These are phyloP conservation scores for Tipula unca DNA, from an alignment of 2,888 invertebrate genomes.

Conservation along the genomic window DNA sequence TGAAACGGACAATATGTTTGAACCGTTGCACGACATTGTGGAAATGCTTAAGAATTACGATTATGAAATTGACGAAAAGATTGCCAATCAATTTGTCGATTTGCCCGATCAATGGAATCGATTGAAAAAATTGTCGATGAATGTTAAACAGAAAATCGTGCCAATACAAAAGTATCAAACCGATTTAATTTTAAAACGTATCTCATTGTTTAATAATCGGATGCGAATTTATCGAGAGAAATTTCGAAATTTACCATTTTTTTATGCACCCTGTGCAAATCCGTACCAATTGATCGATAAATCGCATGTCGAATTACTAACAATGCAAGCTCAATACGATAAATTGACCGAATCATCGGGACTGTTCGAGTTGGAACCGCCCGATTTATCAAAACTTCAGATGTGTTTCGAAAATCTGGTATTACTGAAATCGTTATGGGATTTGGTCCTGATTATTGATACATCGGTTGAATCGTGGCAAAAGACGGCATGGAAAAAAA, in stretches of 20 bases:
- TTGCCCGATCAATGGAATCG: conserved; percentile 83
- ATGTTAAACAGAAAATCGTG: conserved; percentile 75
- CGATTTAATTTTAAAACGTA: conserved; percentile 73
- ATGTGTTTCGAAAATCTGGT: conserved; percentile 68
- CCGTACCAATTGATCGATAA: conserved; percentile 63
- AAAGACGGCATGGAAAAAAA: conserved; percentile 85
- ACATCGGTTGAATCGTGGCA: conserved; percentile 88
- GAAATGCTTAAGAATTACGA: conserved; percentile 75
- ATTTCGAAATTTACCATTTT: conserved; percentile 54
- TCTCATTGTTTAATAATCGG: conserved; percentile 69
- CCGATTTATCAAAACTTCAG: conserved; percentile 71
- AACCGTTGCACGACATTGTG: conserved; percentile 77
- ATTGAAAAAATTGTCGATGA: conserved; percentile 72
- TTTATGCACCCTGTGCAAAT: conserved; percentile 54
- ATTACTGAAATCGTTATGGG: conserved; percentile 77
- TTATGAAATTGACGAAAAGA: conserved; percentile 48
- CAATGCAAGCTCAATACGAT: conserved; percentile 59
- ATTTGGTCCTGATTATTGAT: conserved; percentile 72
- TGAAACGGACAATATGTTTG: conserved; percentile 82
- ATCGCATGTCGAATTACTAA: conserved; percentile 53
- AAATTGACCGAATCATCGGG: conserved; percentile 62
- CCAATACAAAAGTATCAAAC: conserved; percentile 86
- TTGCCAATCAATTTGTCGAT: conserved; percentile 48
- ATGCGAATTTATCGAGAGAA: conserved; percentile 67
- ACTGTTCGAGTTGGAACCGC: conserved; percentile 78